Percentiles rank a stretch among this genome's conserved stretches.
Conservation (phyloP, 2,888 invertebrate genomes). For the Coleophora deauratella region DNA sequence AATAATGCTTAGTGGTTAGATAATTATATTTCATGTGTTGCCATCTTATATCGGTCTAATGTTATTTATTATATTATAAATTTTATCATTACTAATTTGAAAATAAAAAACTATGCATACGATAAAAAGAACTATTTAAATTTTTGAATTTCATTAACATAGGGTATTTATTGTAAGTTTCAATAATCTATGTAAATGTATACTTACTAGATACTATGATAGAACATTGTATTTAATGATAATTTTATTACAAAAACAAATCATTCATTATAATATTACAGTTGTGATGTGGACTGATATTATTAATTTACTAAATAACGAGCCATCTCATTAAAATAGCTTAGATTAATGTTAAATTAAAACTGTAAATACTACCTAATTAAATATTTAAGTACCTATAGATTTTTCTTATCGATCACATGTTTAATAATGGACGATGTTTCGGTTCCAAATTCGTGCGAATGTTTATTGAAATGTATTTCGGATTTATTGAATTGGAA, state of each 20-base stretch:
- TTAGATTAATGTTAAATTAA: constrained; percentile 26
- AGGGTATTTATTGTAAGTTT: too few species aligned
- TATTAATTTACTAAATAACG: constrained; percentile 38
- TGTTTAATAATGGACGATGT: constrained; percentile 12
- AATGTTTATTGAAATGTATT: constrained; percentile 27
- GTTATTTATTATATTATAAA: too few species aligned
- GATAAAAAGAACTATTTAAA: too few species aligned
- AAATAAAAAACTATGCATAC: too few species aligned
- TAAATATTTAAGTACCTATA: constrained; percentile 8
- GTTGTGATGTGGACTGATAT: constrained; percentile 64
- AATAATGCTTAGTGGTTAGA: too few species aligned
- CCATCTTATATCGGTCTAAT: too few species aligned
- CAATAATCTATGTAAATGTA: too few species aligned
- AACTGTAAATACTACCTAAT: constrained; percentile 32
- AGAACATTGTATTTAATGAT: too few species aligned
- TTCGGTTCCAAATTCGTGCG: constrained; percentile 40
- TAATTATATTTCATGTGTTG: not conserved
- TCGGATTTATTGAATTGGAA: constrained; percentile 25
- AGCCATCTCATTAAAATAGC: constrained; percentile 51
- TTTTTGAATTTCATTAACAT: too few species aligned
- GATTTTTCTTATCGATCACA: constrained; percentile 6
- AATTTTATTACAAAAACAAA: not conserved
- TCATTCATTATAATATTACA: constrained; percentile 21
- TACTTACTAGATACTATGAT: too few species aligned
- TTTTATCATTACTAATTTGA: too few species aligned